A percentile compares a stretch with the other conserved stretches of the same genome.
phyloP scores from a whole-genome alignment of 2,113 vertebrate genomes.

The Seriola dumerili region DNA sequence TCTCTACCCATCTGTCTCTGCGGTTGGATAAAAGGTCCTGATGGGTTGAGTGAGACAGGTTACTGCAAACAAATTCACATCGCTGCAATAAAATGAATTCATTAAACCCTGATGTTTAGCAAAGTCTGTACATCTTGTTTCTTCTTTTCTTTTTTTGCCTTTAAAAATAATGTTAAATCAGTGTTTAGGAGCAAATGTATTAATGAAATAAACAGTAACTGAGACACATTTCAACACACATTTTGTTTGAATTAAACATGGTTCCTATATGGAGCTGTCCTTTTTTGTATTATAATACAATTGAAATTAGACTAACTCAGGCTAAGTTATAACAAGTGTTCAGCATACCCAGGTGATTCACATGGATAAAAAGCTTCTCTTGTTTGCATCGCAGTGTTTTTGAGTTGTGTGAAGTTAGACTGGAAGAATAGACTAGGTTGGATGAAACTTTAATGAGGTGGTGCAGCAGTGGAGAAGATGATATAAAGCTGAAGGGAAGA shows the following conservation, averaged over 20 bases:
- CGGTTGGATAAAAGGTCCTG: conserved; percentile 43
- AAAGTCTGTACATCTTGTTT: background rate
- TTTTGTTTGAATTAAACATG: too few relatives aligned
- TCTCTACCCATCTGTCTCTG: conserved; percentile 55
- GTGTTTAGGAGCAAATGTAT: background rate
- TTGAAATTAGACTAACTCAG: background rate
- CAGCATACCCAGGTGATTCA: conserved; percentile 26
- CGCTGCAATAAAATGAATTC: conserved; percentile 31
- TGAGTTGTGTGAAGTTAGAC: conserved; percentile 41
- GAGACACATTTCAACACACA: too few relatives aligned
- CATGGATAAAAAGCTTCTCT: conserved; percentile 3
- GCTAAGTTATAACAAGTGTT: conserved; percentile 15
- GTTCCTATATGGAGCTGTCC: too few relatives aligned
- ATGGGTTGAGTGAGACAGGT: conserved; percentile 39
- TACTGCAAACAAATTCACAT: conserved; percentile 25
- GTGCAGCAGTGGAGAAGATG: conserved; percentile 8
- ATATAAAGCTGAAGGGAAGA: conserved; percentile 24
- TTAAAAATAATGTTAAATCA: conserved; percentile 18
- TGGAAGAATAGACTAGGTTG: conserved; percentile 31
- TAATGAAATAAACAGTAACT: background rate
- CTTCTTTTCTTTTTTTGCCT: background rate
- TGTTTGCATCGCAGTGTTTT: conserved; percentile 27
- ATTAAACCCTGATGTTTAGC: conserved; percentile 4
- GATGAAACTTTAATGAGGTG: conserved; percentile 66
- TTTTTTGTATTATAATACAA: background rate